Conservation (phyloP, 2,797 vertebrate species). For the Arrhamphus sclerolepis region DNA sequence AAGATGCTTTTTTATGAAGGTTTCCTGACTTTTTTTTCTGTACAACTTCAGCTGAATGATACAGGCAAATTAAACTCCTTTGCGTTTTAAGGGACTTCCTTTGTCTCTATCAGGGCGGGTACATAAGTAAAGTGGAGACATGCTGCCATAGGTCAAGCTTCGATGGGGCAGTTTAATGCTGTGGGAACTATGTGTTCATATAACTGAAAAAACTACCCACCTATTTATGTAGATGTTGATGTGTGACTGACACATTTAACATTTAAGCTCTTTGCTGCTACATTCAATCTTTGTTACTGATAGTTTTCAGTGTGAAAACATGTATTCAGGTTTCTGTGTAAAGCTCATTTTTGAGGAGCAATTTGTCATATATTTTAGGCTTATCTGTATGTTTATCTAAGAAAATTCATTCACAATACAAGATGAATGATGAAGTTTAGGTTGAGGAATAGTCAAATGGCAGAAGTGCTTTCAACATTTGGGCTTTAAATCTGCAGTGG, state of each 20-base stretch:
- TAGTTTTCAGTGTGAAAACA: background rate
- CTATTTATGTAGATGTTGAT: no score
- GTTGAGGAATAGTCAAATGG: background rate
- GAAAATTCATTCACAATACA: conserved; percentile 14
- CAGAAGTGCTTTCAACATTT: background rate
- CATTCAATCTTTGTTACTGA: background rate
- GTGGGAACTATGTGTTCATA: no score
- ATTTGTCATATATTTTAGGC: conserved; percentile 18
- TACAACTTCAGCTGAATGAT: background rate
- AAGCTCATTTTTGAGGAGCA: conserved; percentile 25
- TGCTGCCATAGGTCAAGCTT: no score
- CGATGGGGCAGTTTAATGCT: background rate
- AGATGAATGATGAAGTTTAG: background rate
- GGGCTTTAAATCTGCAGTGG: background rate
- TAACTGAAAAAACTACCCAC: no score
- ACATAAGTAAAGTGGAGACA: no score
- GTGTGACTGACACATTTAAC: no score
- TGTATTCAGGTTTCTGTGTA: background rate
- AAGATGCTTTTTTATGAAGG: background rate
- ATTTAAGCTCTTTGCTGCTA: no score
- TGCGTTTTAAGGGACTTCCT: no score
- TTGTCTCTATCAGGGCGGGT: no score
- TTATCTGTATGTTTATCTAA: conserved; percentile 21
- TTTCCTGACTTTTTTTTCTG: background rate
- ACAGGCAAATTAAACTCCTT: no score